Evolutionary conservation across 2,797 vertebrate genomes (phyloP).

Genomic region (Myripristis murdjan): DNA sequence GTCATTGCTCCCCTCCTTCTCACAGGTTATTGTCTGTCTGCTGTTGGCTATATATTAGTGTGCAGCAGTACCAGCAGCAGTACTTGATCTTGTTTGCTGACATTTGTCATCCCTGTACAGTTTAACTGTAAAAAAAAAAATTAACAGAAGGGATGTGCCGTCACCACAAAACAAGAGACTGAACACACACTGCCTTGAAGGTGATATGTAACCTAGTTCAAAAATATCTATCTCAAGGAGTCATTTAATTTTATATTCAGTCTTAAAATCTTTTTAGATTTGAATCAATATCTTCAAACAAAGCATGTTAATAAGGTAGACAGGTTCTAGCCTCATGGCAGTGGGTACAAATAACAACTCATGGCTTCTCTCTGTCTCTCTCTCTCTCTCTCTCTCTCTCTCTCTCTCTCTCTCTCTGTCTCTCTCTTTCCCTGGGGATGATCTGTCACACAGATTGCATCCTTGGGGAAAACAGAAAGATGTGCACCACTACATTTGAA

Average conservation of each 20-base stretch:
- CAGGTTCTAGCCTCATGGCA: slow-evolving; percentile 22
- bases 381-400: slow-evolving; percentile 19
- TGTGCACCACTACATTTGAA: slow-evolving; percentile 60
- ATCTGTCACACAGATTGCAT: slow-evolving; percentile 58
- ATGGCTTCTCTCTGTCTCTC: slow-evolving; percentile 12
- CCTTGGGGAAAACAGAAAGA: slow-evolving; percentile 47
- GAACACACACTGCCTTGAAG: too few species aligned
- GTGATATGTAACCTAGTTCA: too few species aligned
- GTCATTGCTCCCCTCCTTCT: background rate
- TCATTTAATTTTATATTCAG: background rate
- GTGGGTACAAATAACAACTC: background rate
- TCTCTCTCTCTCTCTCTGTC: slow-evolving; percentile 30
- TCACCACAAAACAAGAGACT: background rate
- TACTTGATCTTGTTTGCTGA: slow-evolving; percentile 9
- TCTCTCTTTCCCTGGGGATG: slow-evolving; percentile 57
- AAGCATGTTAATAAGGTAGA: too few species aligned
- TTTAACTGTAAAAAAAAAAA: slow-evolving; percentile 7
- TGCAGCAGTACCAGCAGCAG: slow-evolving; percentile 5
- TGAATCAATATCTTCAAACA: background rate
- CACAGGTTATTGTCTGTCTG: slow-evolving; percentile 21
- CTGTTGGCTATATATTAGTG: background rate
- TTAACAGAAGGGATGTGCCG: background rate
- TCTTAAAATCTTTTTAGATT: background rate
- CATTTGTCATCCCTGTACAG: slow-evolving; percentile 21
- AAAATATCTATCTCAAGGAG: too few species aligned